Percentiles rank a stretch among this genome's conserved stretches.
These are phyloP conservation scores for Wiebesia pumilae DNA, from an alignment of 1,140 invertebrate genomes.

Conservation along the genomic window DNA sequence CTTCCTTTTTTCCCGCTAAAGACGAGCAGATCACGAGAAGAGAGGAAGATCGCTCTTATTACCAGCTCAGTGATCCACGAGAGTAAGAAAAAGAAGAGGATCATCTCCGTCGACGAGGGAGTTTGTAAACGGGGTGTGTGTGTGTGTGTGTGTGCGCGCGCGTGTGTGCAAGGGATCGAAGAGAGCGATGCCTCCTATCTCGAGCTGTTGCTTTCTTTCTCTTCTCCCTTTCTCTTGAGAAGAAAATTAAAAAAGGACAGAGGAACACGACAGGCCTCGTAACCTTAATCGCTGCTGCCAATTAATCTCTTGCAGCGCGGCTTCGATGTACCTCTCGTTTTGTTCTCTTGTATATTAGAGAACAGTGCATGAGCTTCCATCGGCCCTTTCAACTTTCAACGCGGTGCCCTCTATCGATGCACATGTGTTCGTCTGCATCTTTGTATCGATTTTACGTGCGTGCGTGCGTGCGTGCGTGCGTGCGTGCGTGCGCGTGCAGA, in stretches of 20 bases:
- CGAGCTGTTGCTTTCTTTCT: neutral
- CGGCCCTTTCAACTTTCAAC: slow-evolving; percentile 23
- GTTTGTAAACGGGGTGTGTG: neutral
- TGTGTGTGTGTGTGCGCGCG: no score
- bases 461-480: neutral
- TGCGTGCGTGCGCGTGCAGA: neutral
- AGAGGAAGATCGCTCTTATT: slow-evolving; percentile 40
- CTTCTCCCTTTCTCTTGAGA: slow-evolving; percentile 2
- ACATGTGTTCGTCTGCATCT: neutral
- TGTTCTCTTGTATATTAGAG: neutral
- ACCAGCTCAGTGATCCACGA: slow-evolving; percentile 28
- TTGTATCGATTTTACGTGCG: neutral
- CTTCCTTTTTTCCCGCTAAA: neutral
- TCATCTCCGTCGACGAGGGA: neutral
- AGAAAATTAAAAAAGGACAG: slow-evolving; percentile 16
- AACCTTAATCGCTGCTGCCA: slow-evolving; percentile 45
- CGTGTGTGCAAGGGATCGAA: neutral
- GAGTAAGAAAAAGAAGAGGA: neutral
- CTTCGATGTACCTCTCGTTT: neutral
- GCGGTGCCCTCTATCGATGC: neutral
- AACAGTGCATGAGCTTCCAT: neutral
- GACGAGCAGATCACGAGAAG: slow-evolving; percentile 16
- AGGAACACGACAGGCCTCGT: slow-evolving; percentile 22
- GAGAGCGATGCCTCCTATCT: neutral
- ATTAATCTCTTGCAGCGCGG: slow-evolving; percentile 38